Percentiles rank a stretch among this genome's conserved stretches.
Conservation (phyloP, 2,113 vertebrate species). For the Vanacampus margaritifer region DNA sequence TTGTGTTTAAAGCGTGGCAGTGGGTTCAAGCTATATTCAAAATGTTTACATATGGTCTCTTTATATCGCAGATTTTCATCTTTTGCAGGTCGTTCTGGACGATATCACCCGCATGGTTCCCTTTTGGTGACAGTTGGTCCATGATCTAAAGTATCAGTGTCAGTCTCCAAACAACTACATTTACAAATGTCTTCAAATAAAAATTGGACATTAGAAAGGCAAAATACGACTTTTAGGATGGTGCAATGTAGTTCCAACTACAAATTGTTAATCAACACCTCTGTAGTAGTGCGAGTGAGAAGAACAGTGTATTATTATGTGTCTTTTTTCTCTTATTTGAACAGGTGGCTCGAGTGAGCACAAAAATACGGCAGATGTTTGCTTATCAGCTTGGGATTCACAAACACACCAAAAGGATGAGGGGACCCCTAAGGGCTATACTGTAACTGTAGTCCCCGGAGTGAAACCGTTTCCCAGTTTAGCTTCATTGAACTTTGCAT, state of each 20-base stretch:
- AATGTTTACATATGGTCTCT: no score
- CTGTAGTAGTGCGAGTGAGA: not conserved
- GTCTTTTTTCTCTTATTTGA: not conserved
- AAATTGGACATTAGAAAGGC: not conserved
- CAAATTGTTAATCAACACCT: not conserved
- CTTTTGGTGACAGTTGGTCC: no score
- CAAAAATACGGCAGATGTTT: conserved; percentile 4
- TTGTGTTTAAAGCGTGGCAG: no score
- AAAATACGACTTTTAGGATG: not conserved
- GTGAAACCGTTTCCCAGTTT: not conserved
- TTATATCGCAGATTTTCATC: no score
- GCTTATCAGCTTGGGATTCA: not conserved
- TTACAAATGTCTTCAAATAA: no score
- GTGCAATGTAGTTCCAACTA: not conserved
- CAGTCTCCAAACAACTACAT: not conserved
- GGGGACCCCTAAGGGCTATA: not conserved
- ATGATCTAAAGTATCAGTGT: no score
- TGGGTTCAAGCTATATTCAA: no score
- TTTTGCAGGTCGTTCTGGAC: no score
- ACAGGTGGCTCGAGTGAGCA: not conserved
- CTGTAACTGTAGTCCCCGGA: not conserved
- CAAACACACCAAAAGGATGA: not conserved
- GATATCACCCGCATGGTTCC: no score
- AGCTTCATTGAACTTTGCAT: not conserved
- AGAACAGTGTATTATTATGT: not conserved